A percentile compares a stretch with the other conserved stretches of the same genome.
phyloP scores from a whole-genome alignment of 2,113 vertebrate species.

The Vicugna pacos region DNA sequence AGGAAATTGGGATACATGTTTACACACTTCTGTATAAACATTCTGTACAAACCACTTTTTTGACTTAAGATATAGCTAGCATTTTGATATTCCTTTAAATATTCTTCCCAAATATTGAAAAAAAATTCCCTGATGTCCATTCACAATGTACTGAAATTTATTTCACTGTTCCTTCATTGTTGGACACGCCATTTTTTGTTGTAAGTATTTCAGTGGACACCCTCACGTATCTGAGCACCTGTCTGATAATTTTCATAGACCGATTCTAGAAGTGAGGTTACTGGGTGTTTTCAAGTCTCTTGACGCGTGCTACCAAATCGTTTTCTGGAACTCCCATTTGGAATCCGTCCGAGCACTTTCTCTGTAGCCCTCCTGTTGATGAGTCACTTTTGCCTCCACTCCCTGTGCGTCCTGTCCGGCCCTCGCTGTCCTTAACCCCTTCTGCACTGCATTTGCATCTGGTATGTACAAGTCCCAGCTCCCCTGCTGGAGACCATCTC shows the following conservation, averaged over 20 bases:
- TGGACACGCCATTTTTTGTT: background rate
- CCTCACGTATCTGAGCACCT: background rate
- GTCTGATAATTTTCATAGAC: constrained; percentile 6
- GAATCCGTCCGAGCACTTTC: background rate
- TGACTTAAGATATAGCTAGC: background rate
- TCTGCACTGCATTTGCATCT: background rate
- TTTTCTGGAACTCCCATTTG: constrained; percentile 36
- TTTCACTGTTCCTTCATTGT: constrained; percentile 3
- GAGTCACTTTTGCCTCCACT: background rate
- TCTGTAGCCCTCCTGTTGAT: background rate
- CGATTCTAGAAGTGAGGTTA: background rate
- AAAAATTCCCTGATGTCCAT: background rate
- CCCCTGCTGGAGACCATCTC: background rate
- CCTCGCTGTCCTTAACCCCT: background rate
- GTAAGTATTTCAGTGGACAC: background rate
- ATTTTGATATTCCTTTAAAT: constrained; percentile 38
- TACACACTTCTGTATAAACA: background rate
- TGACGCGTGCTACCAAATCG: background rate
- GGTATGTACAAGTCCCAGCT: background rate
- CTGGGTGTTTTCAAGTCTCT: background rate
- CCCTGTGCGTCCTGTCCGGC: background rate
- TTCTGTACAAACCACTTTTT: background rate
- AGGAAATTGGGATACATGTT: constrained; percentile 29
- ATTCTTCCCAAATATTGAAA: constrained; percentile 6
- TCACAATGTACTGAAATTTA: background rate